Base-by-base conservation (phyloP, 2,113 vertebrate species). In the Heterotis niloticus region DNA sequence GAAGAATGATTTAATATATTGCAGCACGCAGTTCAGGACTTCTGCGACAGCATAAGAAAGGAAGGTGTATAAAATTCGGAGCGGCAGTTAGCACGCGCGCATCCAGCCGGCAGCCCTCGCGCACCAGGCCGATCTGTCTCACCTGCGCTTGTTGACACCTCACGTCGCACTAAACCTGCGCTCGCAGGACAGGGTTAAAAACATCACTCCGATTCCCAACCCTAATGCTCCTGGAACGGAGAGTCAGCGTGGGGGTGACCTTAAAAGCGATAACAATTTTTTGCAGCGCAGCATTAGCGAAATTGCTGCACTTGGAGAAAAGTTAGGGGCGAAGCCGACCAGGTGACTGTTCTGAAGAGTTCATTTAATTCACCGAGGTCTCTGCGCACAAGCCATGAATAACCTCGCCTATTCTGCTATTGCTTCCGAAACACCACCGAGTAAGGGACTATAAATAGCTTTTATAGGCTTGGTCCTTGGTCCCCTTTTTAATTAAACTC, bases 281-380 rank as follows among this genome's bases (percentile, higher is more conserved):
- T 57, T 26, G 16, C 57, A 12, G 16, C 24, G 16, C 12, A 59
- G 54, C 71, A 74, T 57, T 57, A 74, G 52, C 17, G 54, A 74
- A 57, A 74, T 54, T 59, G 59, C 59, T 66, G 64, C 3, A 66
- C 23, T 23, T 24, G 26, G 23, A 11, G 24, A 28, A 34, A 62
- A 62, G 73, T 74, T 74, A 59, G 57, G 5, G 16, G 18, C 10
- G 16, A 23, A 59, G 24, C 24, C 24, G 56, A 17, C 9, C 18
- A 28, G 73, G 17, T 75, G 56, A 62, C 17, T 62, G 26, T 44
- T 62, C 62, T 75, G 54, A 62, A 75, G 57, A 75, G 62, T 75
- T 34, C 18, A 75, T 75, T 62, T 62, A 75, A 75, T 64, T 62
- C 17, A 75, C 73, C 34, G 56, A 44, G 29, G 24, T 75, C n/a